Evolutionary conservation across 2,888 invertebrate genomes (phyloP), one percentile per base, ranked within the genome.

Genomic region (Mesorhabditis belari): DNA sequence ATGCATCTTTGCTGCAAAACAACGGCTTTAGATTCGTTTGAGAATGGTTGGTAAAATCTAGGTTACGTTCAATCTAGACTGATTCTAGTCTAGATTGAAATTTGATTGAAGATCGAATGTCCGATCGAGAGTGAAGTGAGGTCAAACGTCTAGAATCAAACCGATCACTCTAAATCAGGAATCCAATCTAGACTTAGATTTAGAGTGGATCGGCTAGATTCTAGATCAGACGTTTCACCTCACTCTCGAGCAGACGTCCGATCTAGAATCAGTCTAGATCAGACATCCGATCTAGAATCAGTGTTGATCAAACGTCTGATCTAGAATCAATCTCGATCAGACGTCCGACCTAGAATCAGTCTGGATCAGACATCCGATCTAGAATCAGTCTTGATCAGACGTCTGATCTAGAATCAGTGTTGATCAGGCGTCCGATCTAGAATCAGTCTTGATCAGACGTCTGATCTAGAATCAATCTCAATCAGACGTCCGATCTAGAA

Each of bases 1-100:
- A 74, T 73, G 73, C 70, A 74, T 60, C 62, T 74, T 1, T 74
- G 74, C 58, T 74, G 74, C 61, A 74, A 74, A 57, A 63, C 70
- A 3, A 63, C 69, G 5, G 71, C 73, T 3, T n/a, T 74, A 23
- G 69, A 73, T 26, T 63, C 66, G 4, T 74, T 71, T 59, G 73
- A 71, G 54, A 74, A 74, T 53, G 74, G 74, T 73, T 35, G n/a
- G 4, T 23, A n/a, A 27, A 3, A 35, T 23, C n/a, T 54, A 12
- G 49, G 17, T 26, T 19, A 17, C 6, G 24, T n/a, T 17, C 24
- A n/a, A 12, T 28, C 5, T 44, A 71, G 25, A 73, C 73, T 71
- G 60, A 71, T 4, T 67, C 73, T 3, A 73, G 73, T 4, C 71
- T 70, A 54, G 71, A 73, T 57, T 73, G 73, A 69, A 74, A 58